phyloP scores from a whole-genome alignment of 2,113 vertebrate genomes.

The Cheirogaleus medius region DNA sequence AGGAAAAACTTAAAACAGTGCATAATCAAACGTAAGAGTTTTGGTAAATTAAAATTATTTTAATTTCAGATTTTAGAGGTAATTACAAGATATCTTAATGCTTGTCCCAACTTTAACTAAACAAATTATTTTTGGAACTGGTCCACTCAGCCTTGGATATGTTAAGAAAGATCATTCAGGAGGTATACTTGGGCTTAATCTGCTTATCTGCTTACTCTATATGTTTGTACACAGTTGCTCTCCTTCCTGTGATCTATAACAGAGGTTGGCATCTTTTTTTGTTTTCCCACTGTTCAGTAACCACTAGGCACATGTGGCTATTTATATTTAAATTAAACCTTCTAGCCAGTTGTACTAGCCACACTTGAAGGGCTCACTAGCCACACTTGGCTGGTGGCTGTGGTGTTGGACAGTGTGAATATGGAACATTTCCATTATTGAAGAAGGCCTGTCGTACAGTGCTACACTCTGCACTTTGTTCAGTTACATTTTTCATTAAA shows the following conservation, averaged over 20 bases:
- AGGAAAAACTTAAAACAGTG: slow-evolving; percentile 42
- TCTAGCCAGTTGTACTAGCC: neutral
- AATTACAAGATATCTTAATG: neutral
- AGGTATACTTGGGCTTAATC: neutral
- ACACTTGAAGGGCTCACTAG: neutral
- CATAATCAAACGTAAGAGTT: neutral
- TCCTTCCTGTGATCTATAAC: neutral
- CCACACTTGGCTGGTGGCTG: neutral
- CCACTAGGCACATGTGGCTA: neutral
- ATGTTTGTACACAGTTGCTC: neutral
- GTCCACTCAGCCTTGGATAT: neutral
- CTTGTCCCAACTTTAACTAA: neutral
- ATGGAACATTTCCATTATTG: rapidly evolving
- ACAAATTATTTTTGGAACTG: neutral
- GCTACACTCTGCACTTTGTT: neutral
- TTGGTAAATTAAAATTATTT: neutral
- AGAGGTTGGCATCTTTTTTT: neutral
- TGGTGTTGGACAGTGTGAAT: rapidly evolving
- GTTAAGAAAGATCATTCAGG: neutral
- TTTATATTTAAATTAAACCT: neutral
- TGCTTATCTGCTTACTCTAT: neutral
- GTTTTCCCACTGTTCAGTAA: neutral
- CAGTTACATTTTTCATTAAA: neutral
- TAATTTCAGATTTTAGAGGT: slow-evolving; percentile 42
- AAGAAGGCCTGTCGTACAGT: neutral